Evolutionary conservation across 2,797 vertebrate genomes (phyloP).

Genomic region (Spea hammondii): DNA sequence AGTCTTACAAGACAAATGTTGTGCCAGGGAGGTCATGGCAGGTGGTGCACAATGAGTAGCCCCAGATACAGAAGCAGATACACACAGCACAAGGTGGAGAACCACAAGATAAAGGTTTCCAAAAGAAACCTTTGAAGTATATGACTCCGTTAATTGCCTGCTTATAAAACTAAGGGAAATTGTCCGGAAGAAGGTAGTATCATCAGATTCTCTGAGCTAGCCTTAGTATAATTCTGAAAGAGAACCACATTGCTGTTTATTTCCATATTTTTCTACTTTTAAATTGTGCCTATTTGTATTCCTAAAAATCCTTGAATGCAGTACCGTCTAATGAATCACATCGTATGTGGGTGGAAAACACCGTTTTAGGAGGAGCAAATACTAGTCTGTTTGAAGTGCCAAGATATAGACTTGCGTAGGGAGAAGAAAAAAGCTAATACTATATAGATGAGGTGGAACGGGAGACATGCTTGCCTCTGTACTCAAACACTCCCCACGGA

Average conservation of each 20-base stretch:
- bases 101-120: too few relatives aligned
- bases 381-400: slow-evolving; percentile 22
- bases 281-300: neutral
- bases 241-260: neutral
- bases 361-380: neutral
- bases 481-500: slow-evolving; percentile 13
- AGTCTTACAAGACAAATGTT: too few relatives aligned
- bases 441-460: slow-evolving; percentile 43
- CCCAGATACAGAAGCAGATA: too few relatives aligned
- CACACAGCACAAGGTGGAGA: too few relatives aligned
- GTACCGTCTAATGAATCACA: neutral
- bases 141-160: too few relatives aligned
- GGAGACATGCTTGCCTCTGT: slow-evolving; percentile 7
- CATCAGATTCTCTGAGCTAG: neutral
- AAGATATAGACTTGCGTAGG: slow-evolving; percentile 14
- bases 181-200: neutral
- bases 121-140: too few relatives aligned
- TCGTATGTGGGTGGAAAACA: neutral
- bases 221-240: neutral
- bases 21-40: too few relatives aligned
- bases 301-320: neutral
- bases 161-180: neutral
- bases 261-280: neutral
- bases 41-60: too few relatives aligned
- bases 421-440: slow-evolving; percentile 31